A percentile compares a stretch with the other conserved stretches of the same genome.
phyloP scores from a whole-genome alignment of 1,140 invertebrate genomes.

The Pectinophora gossypiella region DNA sequence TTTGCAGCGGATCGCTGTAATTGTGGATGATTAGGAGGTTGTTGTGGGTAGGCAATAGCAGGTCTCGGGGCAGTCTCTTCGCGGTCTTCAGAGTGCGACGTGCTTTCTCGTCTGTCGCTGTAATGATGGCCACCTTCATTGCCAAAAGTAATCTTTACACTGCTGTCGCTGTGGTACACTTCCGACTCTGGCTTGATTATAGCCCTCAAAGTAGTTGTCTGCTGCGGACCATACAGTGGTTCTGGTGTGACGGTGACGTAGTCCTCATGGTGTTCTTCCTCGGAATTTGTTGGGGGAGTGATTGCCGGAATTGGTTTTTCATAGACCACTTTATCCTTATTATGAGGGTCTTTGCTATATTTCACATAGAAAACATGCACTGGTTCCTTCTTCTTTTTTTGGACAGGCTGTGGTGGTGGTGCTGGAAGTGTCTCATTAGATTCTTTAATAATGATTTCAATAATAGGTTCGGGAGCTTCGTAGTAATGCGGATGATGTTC shows the following conservation, averaged over 20 bases:
- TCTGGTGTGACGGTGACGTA: slow-evolving; percentile 64
- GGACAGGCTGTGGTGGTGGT: slow-evolving; percentile 76
- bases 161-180: slow-evolving; percentile 84
- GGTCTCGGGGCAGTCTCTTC: slow-evolving; percentile 77
- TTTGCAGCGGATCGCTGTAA: slow-evolving; percentile 46
- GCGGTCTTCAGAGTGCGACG: slow-evolving; percentile 71
- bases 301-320: slow-evolving; percentile 85
- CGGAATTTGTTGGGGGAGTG: slow-evolving; percentile 79
- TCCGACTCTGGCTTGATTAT: slow-evolving; percentile 91
- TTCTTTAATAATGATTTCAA: slow-evolving; percentile 93
- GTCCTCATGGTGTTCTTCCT: slow-evolving; percentile 76
- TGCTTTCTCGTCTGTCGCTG: slow-evolving; percentile 73
- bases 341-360: slow-evolving; percentile 87
- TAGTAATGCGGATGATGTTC: slow-evolving; percentile 78
- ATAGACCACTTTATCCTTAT: slow-evolving; percentile 83
- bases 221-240: slow-evolving; percentile 68
- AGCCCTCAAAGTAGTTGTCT: slow-evolving; percentile 86
- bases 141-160: slow-evolving; percentile 85
- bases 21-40: slow-evolving; percentile 37
- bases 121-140: slow-evolving; percentile 75
- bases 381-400: slow-evolving; percentile 84
- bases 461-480: slow-evolving; percentile 90
- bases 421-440: slow-evolving; percentile 87
- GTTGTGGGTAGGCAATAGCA: slow-evolving; percentile 76
- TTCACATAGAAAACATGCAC: slow-evolving; percentile 94